Evolutionary conservation across 92 coral and sea anemone genomes (phyloP).

Genomic region (Meandrina meandrites): DNA sequence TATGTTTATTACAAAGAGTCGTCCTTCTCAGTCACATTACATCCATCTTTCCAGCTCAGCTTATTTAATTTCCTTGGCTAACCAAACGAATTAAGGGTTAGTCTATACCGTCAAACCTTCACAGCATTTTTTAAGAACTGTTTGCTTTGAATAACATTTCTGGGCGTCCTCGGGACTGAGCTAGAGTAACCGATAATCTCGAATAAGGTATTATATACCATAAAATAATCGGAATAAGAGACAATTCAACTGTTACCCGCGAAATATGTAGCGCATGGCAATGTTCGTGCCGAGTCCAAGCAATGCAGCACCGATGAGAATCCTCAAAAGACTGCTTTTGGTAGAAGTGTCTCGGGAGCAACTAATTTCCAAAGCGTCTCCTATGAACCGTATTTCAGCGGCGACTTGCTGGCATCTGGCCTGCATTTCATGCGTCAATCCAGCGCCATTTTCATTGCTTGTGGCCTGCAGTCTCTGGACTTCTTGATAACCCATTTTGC

Average conservation of each 20-base stretch:
- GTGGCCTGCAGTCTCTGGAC: not conserved
- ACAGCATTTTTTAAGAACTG: not conserved
- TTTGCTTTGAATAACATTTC: not conserved
- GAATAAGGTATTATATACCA: not conserved
- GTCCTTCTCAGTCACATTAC: not conserved
- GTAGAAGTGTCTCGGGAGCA: not conserved
- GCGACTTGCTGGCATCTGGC: constrained; percentile 27
- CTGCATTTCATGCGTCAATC: constrained; percentile 16
- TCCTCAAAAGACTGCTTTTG: not conserved
- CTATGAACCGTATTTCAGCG: constrained; percentile 15
- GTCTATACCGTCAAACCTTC: not conserved
- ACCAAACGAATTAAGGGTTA: too few relatives aligned
- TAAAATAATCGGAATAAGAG: not conserved
- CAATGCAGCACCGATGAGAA: constrained; percentile 13
- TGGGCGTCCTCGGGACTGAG: not conserved
- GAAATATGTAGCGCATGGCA: not conserved
- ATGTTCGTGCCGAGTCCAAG: constrained; percentile 25
- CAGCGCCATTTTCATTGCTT: not conserved
- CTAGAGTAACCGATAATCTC: not conserved
- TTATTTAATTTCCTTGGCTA: not conserved
- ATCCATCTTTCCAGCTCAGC: not conserved
- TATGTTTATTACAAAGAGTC: not conserved
- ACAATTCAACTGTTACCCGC: not conserved
- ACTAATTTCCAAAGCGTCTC: constrained; percentile 21
- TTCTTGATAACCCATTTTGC: constrained; percentile 5